Percentiles rank a stretch among this genome's conserved stretches.
These are phyloP conservation scores for Tribolium castaneum DNA, from an alignment of 1,140 invertebrate species.

Conservation along the genomic window DNA sequence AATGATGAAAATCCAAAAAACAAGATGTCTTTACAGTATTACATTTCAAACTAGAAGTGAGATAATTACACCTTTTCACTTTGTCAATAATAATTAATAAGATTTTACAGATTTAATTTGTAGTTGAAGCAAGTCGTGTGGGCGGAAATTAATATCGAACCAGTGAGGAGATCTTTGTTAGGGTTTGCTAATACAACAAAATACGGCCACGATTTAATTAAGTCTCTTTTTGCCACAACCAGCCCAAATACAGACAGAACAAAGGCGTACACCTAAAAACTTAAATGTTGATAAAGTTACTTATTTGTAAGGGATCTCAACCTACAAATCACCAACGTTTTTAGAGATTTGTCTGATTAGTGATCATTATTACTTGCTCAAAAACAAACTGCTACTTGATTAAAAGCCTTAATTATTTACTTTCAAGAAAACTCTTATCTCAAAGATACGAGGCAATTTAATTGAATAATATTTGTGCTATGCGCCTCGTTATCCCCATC, in stretches of 20 bases:
- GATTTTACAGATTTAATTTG: too few relatives aligned
- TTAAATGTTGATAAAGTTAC: not conserved
- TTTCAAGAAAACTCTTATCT: not conserved
- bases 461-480: conserved; percentile 13
- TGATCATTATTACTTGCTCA: not conserved
- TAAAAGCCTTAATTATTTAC: not conserved
- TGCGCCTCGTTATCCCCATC: too few relatives aligned
- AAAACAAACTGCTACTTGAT: not conserved
- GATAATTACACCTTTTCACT: too few relatives aligned
- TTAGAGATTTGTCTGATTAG: not conserved
- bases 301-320: not conserved
- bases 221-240: conserved; percentile 9
- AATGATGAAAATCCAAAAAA: too few relatives aligned
- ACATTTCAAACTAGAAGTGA: too few relatives aligned
- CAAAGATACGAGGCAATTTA: not conserved
- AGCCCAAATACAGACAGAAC: conserved; percentile 8
- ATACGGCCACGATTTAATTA: not conserved
- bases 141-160: not conserved
- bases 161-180: not conserved
- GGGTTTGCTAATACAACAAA: not conserved
- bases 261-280: conserved; percentile 20
- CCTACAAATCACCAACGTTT: conserved; percentile 1
- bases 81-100: too few relatives aligned
- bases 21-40: too few relatives aligned
- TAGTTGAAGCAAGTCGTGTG: not conserved